Base-by-base conservation (phyloP, 2,888 invertebrate species). In the Meganola albula region DNA sequence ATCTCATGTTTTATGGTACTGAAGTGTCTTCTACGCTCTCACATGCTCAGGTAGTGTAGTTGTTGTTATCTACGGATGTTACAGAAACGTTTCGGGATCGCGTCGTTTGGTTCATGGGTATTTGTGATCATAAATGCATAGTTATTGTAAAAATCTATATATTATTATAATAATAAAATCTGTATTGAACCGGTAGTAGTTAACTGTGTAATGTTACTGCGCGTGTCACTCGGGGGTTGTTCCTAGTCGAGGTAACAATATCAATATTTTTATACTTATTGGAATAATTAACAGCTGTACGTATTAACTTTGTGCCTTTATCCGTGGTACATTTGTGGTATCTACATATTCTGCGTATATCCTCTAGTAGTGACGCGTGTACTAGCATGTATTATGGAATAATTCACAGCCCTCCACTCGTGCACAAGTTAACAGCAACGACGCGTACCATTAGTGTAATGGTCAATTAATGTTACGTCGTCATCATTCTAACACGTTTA, bases 401-500 rank as follows among this genome's bases (percentile, higher is more conserved):
- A 57, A 52, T 44, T 58, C 66, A 62, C 66, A 59, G 53, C 66
- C 67, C 63, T 61, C 66, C 71, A 74, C 69, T 68, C 63, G 64
- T 64, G 82, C 83, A 80, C 82, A 63, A 62, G 57, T 64, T 67
- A 66, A 67, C 70, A 68, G 60, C 63, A 60, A 58, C 69, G 74
- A 58, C 78, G 74, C 74, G 69, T 72, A 76, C 74, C 80, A 77
- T 77, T 78, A 72, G 69, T 76, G 65, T 65, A 65, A 76, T 74
- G 77, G 80, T 77, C 79, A 72, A 79, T 77, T 80, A 75, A 79
- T 80, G 79, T 73, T 74, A 71, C 75, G 59, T 72, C 79, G 80
- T 78, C 75, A 66, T 72, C 75, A 70, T 80, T 82, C 79, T 85
- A 84, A 85, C 85, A 84, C 80, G 72, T 74, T 76, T 78, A 82